Percentiles rank a stretch among this genome's conserved stretches.
These are phyloP conservation scores for Pelusios castaneus DNA, from an alignment of 2,113 vertebrate species.

Conservation along the genomic window DNA sequence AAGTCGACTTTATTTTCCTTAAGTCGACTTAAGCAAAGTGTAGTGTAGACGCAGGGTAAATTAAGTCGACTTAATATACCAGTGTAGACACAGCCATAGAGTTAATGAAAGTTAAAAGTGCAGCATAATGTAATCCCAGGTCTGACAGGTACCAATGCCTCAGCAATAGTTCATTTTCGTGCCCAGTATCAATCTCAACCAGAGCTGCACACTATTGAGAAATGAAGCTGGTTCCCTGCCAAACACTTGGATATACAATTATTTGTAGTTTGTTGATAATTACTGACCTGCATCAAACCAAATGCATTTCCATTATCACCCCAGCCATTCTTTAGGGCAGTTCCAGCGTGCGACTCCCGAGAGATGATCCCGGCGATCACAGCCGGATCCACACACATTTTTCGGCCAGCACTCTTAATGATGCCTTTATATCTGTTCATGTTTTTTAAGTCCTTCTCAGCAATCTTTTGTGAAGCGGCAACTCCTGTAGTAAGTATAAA, in stretches of 20 bases:
- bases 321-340: conserved; percentile 64
- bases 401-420: conserved; percentile 69
- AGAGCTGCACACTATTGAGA: not conserved
- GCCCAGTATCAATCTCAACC: not conserved
- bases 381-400: conserved; percentile 72
- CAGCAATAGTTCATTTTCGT: not conserved
- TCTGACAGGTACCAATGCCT: not conserved
- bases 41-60: too few species aligned
- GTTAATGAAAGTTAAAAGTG: not conserved
- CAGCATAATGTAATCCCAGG: not conserved
- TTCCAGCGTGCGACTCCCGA: conserved; percentile 77
- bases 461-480: conserved; percentile 74
- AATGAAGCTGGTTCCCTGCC: not conserved
- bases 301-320: conserved; percentile 75
- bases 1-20: too few species aligned
- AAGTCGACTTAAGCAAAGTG: too few species aligned
- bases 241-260: not conserved
- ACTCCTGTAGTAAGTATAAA: conserved; percentile 58
- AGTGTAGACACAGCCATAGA: too few species aligned
- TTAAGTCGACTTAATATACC: too few species aligned
- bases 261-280: not conserved
- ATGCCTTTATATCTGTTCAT: conserved; percentile 69
- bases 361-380: conserved; percentile 81
- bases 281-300: conserved; percentile 83
- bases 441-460: conserved; percentile 66